phyloP scores from a whole-genome alignment of 2,797 vertebrate genomes.

The Sebastes hopkinsi region DNA sequence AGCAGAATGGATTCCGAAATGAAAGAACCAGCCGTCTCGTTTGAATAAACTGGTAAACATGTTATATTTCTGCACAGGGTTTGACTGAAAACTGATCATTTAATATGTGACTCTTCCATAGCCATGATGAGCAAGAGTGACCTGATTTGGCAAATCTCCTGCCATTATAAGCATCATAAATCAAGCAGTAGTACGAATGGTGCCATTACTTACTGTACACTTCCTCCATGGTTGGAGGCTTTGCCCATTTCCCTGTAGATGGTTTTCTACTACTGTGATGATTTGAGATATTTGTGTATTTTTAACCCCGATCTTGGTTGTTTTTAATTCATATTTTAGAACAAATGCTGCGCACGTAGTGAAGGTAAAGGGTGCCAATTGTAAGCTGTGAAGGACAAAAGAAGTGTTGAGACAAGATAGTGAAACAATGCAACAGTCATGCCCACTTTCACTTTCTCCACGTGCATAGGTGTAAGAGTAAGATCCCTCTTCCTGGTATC shows the following conservation, averaged over 20 bases:
- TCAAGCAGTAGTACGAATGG: not conserved
- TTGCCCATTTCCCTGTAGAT: not conserved
- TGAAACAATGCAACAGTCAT: not conserved
- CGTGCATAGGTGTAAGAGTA: not conserved
- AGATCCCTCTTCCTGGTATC: not conserved
- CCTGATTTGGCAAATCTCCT: not conserved
- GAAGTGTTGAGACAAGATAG: not conserved
- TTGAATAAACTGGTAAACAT: conserved; percentile 7
- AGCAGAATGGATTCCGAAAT: not conserved
- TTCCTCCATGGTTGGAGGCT: not conserved
- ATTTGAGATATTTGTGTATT: not conserved
- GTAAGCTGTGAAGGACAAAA: not conserved
- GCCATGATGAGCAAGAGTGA: not conserved
- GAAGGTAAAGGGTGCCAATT: not conserved
- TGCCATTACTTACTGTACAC: not conserved
- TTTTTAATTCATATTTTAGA: not conserved
- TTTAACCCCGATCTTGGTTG: not conserved
- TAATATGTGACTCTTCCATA: not conserved
- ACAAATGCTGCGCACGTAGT: not conserved
- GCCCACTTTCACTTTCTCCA: not conserved
- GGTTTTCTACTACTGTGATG: not conserved
- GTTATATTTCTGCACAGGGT: not conserved
- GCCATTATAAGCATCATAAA: not conserved
- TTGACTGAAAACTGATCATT: not conserved
- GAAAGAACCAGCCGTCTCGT: not conserved